Percentiles rank a stretch among this genome's conserved stretches.
These are phyloP conservation scores for Mormoops blainvillei DNA, from an alignment of 2,113 vertebrate genomes.

Conservation along the genomic window DNA sequence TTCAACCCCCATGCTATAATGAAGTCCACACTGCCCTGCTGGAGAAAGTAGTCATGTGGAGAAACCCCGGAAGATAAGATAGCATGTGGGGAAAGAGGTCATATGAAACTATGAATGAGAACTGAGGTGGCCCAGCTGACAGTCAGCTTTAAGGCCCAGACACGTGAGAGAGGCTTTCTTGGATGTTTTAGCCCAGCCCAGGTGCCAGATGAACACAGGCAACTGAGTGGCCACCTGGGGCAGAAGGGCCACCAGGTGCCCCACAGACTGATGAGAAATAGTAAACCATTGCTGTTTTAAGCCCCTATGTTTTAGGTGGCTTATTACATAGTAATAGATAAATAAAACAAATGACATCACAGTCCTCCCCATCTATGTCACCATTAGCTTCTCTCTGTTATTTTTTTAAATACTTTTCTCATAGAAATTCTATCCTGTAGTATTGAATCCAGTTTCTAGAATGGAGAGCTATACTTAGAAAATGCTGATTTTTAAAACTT, in stretches of 20 bases:
- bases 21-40: not conserved
- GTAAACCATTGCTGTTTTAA: not conserved
- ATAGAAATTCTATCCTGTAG: not conserved
- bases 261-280: not conserved
- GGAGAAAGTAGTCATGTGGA: not conserved
- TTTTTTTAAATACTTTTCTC: not conserved
- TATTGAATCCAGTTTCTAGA: not conserved
- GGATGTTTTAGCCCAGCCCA: not conserved
- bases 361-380: not conserved
- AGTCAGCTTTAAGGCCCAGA: no score
- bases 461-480: not conserved
- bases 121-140: fast-evolving
- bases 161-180: not conserved
- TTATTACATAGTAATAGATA: not conserved
- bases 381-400: not conserved
- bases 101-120: not conserved
- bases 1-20: not conserved
- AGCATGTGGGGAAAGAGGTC: not conserved
- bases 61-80: not conserved
- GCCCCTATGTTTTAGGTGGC: not conserved
- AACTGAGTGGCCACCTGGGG: not conserved
- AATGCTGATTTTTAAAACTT: not conserved
- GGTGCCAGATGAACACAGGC: not conserved
- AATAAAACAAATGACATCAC: not conserved
- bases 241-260: not conserved